Percentiles rank a stretch among this genome's conserved stretches.
Conservation (phyloP, 2,888 invertebrate genomes). For the Sylvicola fuscatus region DNA sequence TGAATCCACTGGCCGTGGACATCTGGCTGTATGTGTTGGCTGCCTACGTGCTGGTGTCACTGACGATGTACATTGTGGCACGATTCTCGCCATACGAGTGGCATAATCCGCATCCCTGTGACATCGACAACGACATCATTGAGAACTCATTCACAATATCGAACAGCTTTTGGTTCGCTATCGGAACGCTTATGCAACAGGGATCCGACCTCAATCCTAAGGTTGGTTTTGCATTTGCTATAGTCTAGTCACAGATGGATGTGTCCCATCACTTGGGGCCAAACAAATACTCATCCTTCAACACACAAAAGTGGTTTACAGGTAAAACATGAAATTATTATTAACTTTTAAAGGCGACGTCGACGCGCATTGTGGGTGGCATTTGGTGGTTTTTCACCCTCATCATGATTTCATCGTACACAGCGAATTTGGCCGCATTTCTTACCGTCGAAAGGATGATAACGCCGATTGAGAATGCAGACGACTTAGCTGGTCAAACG, state of each 20-base stretch:
- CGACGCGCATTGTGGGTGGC: constrained; percentile 62
- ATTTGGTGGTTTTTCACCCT: constrained; percentile 88
- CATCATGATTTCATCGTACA: constrained; percentile 79
- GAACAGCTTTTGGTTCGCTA: constrained; percentile 75
- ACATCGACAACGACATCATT: constrained; percentile 34
- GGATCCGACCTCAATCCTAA: constrained; percentile 62
- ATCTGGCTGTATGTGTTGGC: constrained; percentile 71
- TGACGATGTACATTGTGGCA: constrained; percentile 60
- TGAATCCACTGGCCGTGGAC: constrained; percentile 68
- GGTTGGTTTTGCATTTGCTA: constrained; percentile 61
- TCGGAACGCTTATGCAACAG: constrained; percentile 77
- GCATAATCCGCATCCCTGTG: constrained; percentile 51
- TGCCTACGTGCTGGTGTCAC: constrained; percentile 58
- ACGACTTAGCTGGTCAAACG: constrained; percentile 64
- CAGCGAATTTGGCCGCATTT: constrained; percentile 81
- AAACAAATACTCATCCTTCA: no score
- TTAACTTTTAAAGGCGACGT: constrained; percentile 14
- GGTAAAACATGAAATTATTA: no score
- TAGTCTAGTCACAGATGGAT: constrained; percentile 53
- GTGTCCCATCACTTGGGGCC: no score
- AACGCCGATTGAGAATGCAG: constrained; percentile 67
- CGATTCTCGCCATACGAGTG: constrained; percentile 65
- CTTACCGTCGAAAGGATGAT: constrained; percentile 77
- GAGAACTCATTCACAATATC: constrained; percentile 56
- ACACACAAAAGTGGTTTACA: no score